Base-by-base conservation (phyloP, 2,797 vertebrate genomes). In the Ciconia nigra region DNA sequence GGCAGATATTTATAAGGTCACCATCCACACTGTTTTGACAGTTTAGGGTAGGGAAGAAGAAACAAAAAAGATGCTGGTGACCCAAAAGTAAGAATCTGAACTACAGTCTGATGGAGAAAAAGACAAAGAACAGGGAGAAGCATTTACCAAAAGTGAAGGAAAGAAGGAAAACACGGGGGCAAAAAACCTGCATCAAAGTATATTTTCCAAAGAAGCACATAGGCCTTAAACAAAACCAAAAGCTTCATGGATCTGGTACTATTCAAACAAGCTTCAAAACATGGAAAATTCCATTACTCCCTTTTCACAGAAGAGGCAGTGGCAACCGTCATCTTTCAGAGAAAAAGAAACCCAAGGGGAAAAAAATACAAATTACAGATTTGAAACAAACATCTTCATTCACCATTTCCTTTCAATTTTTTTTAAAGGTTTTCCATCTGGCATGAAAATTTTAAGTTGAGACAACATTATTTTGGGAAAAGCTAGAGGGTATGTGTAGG, bases 381-480 rank as follows among this genome's bases (percentile, higher is more conserved):
- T 73, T 80, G 74, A 89, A 93, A 89, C 52, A 97, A 92, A 74
- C 25, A 87, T 85, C 73, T 73, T 90, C 61, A 77, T 78, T 96
- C 70, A 92, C 39, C 49, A 89, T 54, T 81, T 89, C 78, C 47
- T 47, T 82, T 90, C 33, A 15, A 15, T 81, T 76, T 79, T 55
- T 74, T 77, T 49, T n/a, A 91, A 66, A 69, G 37, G 29, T 59
- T 91, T 95, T 87, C 74, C 78, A 77, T 80, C 66, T 87, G 78
- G 71, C 52, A 85, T 21, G 20, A 83, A 95, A 89, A 87, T 44
- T 58, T 55, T 67, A 87, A 86, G 54, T 44, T 79, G 69, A 93
- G 52, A 92, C 65, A 89, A 83, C 37, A 65, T 89, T 87, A 95
- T 94, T 96, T 92, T 62, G 87, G 63, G 86, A 90, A 86, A 83